Evolutionary conservation across 2,888 invertebrate genomes (phyloP).

Genomic region (Eupithecia exiguata): DNA sequence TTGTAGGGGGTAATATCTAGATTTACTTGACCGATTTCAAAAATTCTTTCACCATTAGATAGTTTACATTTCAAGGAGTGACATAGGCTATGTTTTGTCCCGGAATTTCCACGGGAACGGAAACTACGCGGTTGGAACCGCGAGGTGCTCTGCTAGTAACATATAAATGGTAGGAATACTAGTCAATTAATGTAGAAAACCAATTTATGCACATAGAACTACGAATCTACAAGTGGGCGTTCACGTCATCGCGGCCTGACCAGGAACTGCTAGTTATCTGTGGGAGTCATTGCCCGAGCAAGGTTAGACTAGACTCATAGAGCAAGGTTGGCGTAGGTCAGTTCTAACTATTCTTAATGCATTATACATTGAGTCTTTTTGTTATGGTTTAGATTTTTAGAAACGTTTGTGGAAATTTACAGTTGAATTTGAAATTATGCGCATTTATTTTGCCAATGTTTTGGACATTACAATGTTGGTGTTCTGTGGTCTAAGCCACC

Average conservation of each 20-base stretch:
- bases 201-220: background rate
- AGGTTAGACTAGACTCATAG: slow-evolving; percentile 41
- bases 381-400: background rate
- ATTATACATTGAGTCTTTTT: background rate
- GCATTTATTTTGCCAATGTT: background rate
- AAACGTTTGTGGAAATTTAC: slow-evolving; percentile 8
- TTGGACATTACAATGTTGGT: background rate
- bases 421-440: background rate
- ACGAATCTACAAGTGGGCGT: slow-evolving; percentile 10
- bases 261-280: background rate
- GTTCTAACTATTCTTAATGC: slow-evolving; percentile 10
- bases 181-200: background rate
- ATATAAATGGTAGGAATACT: background rate
- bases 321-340: slow-evolving; percentile 44
- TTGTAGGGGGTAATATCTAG: no score
- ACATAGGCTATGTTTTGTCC: no score
- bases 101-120: no score
- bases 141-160: no score
- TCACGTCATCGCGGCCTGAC: slow-evolving; percentile 1
- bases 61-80: no score
- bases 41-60: no score
- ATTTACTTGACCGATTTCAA: no score
- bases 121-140: no score
- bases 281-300: slow-evolving; percentile 37
- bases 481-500: no score